Percentiles rank a stretch among this genome's conserved stretches.
Evolutionary conservation across 2,888 invertebrate species (phyloP).

Genomic region (Oeneis ivallda): DNA sequence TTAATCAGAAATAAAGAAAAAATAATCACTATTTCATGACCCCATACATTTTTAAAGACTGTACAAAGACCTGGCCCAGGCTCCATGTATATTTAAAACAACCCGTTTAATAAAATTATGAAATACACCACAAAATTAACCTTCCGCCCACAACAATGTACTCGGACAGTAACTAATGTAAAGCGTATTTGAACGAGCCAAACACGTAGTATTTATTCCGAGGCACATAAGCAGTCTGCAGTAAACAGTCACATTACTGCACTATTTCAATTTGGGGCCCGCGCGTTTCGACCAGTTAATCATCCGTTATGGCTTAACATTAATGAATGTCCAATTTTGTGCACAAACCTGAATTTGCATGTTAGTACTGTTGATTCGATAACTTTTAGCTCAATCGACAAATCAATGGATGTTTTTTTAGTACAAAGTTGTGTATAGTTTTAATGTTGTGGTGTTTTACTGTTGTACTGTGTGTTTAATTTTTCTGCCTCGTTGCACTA

Average conservation of each 20-base stretch:
- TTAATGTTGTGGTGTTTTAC: too few species aligned
- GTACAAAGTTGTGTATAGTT: too few species aligned
- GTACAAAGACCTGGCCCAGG: too few species aligned
- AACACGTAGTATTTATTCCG: slow-evolving; percentile 21
- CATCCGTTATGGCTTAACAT: slow-evolving; percentile 24
- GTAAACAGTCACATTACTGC: slow-evolving; percentile 24
- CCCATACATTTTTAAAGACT: too few species aligned
- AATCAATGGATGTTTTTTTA: too few species aligned
- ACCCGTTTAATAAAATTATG: too few species aligned
- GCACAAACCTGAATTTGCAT: slow-evolving; percentile 16
- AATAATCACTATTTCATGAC: too few species aligned
- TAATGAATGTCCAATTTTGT: slow-evolving; percentile 28
- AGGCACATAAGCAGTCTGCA: slow-evolving; percentile 21
- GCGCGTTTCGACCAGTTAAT: slow-evolving; percentile 23
- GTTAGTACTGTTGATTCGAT: slow-evolving; percentile 11
- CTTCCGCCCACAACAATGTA: not conserved
- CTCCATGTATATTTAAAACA: too few species aligned
- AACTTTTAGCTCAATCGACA: not conserved
- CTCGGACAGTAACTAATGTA: slow-evolving; percentile 3
- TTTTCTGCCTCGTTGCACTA: too few species aligned
- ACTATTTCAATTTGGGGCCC: slow-evolving; percentile 29
- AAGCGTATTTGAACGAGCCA: slow-evolving; percentile 6
- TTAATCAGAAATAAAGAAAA: too few species aligned
- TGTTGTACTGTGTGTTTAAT: too few species aligned
- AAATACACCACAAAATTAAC: slow-evolving; percentile 1